These are phyloP conservation scores for Formica exsecta DNA, from an alignment of 1,140 invertebrate genomes.

Conservation along the genomic window DNA sequence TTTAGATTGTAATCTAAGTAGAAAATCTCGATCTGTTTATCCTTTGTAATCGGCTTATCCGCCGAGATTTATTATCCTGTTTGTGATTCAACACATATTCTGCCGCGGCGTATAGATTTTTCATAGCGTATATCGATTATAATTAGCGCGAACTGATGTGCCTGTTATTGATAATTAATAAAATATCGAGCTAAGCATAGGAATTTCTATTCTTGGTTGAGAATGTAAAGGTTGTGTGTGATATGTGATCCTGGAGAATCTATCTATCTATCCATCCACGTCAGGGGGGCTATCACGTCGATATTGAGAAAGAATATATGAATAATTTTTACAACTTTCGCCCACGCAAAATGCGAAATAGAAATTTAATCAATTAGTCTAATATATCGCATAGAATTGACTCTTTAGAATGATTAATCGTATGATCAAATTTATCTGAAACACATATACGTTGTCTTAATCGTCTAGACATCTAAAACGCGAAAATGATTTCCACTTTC, in stretches of 20 bases:
- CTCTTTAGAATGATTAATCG: neutral
- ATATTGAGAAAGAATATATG: neutral
- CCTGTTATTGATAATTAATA: constrained; percentile 59
- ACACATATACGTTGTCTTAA: no score
- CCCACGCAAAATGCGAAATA: neutral
- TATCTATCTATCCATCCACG: neutral
- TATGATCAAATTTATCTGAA: neutral
- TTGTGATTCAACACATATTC: constrained; percentile 14
- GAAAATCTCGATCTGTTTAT: constrained; percentile 1
- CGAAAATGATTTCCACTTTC: neutral
- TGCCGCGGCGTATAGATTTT: neutral
- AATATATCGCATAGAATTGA: neutral
- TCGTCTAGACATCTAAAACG: no score
- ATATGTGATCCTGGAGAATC: neutral
- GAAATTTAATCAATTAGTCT: neutral
- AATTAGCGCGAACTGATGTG: constrained; percentile 63
- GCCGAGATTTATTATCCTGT: constrained; percentile 26
- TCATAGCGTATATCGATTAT: constrained; percentile 23
- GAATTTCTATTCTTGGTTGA: neutral
- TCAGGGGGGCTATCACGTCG: neutral
- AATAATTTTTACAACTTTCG: neutral
- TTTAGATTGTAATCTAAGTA: constrained; percentile 14
- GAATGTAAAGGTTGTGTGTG: neutral
- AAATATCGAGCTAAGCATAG: neutral
- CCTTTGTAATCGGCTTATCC: neutral